Evolutionary conservation across 2,888 invertebrate species (phyloP), one percentile per base, ranked within the genome.

Genomic region (Ganaspis brasiliensis): DNA sequence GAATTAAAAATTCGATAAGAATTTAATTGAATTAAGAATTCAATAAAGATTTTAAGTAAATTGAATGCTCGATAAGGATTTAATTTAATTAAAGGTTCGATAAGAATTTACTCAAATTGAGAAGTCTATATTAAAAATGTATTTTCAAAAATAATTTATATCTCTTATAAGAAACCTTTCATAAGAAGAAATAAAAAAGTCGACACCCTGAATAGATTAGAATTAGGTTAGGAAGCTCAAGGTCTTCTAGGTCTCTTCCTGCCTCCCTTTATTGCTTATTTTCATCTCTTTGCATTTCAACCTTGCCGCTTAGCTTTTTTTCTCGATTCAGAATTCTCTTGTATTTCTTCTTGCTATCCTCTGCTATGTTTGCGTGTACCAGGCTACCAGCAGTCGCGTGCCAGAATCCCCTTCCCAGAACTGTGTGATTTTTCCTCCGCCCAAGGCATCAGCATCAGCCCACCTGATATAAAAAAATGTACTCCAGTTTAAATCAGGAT

Each of bases 221-320:
- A 86, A 86, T 81, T 86, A 83, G 86, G 87, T 85, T 87, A 87
- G 84, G 82, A 82, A 81, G 85, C 74, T 77, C 86, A 86, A 86
- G 87, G 86, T 40, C 31, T 12, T 61, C 78, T 76, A 76, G 74
- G 72, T 76, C 76, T 76, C 73, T 75, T 71, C 55, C 63, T 76
- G 73, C 71, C 52, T 61, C 45, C 49, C 59, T 77, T 74, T 59
- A 57, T 14, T 40, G 63, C 79, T 76, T 77, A 72, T 77, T 84
- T 85, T 82, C 73, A 57, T 80, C 79, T 75, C 26, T 72, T 79
- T 79, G 56, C n/a, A 56, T 63, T 26, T 70, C 78, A 63, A n/a
- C 45, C 80, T 79, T 74, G 78, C 75, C 72, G 76, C 71, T 59
- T 79, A 49, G 67, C 76, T 73, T 83, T 74, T 70, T 37, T 56